Conservation (phyloP, 2,797 vertebrate genomes). For the Menidia menidia region DNA sequence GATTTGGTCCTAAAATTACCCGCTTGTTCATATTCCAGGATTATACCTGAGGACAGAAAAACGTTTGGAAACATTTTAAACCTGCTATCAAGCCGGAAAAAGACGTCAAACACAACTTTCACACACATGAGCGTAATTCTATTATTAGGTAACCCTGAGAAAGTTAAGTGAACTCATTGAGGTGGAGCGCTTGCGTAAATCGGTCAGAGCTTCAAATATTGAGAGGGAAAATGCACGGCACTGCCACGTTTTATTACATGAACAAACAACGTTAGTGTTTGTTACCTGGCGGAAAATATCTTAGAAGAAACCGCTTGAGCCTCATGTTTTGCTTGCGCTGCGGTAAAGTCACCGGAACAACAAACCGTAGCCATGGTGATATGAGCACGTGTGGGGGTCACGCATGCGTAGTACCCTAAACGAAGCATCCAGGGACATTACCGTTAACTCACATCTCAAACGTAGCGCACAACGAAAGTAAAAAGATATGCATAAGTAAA, state of each 20-base stretch:
- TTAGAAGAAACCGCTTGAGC: slow-evolving; percentile 88
- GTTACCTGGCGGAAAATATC: slow-evolving; percentile 90
- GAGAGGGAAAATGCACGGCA: not conserved
- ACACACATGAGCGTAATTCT: not conserved
- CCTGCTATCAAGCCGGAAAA: not conserved
- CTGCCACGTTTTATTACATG: not conserved
- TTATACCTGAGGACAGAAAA: slow-evolving; percentile 84
- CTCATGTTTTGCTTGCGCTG: slow-evolving; percentile 79
- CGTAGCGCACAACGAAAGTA: too few relatives aligned
- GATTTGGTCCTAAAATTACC: slow-evolving; percentile 87
- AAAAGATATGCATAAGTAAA: too few relatives aligned
- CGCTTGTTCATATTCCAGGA: slow-evolving; percentile 90
- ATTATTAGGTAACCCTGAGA: not conserved
- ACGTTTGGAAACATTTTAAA: not conserved
- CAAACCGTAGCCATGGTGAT: slow-evolving; percentile 74
- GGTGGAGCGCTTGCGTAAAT: not conserved
- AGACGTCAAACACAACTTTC: not conserved
- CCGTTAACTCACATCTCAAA: too few relatives aligned
- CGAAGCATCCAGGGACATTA: too few relatives aligned
- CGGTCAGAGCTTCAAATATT: not conserved
- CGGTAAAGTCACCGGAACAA: slow-evolving; percentile 38
- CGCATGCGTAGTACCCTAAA: slow-evolving; percentile 52
- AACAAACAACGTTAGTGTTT: fast-evolving
- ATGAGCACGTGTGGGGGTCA: fast-evolving
- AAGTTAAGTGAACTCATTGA: not conserved